phyloP scores from a whole-genome alignment of 2,888 invertebrate species.

The Mythimna ferrago region DNA sequence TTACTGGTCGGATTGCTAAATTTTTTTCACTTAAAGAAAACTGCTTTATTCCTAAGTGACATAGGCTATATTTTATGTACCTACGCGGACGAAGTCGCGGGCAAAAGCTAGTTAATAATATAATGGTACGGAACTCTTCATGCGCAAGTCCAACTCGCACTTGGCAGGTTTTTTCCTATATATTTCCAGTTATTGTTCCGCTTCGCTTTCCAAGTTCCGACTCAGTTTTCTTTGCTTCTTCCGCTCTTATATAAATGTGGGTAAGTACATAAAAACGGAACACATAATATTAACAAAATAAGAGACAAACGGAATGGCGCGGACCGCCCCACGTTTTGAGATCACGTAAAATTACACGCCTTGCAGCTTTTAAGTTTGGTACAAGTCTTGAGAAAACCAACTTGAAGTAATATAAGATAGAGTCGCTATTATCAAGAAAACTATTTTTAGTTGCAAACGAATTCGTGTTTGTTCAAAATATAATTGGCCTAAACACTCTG shows the following conservation, averaged over 20 bases:
- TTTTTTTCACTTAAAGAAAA: too few relatives aligned
- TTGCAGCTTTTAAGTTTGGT: conserved; percentile 69
- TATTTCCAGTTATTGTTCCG: not conserved
- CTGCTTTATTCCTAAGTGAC: too few relatives aligned
- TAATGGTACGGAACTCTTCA: too few relatives aligned
- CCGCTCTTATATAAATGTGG: conserved; percentile 31
- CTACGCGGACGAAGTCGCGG: too few relatives aligned
- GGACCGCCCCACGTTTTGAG: conserved; percentile 73
- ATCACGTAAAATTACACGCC: conserved; percentile 83
- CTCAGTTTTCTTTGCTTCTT: conserved; percentile 13
- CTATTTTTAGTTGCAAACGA: too few relatives aligned
- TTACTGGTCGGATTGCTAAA: too few relatives aligned
- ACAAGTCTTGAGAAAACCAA: conserved; percentile 57
- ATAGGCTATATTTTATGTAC: too few relatives aligned
- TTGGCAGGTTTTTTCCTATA: not conserved
- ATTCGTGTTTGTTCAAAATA: too few relatives aligned
- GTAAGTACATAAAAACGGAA: conserved; percentile 46
- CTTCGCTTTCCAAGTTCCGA: not conserved
- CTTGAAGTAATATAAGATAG: not conserved
- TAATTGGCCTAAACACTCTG: too few relatives aligned
- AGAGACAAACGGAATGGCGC: conserved; percentile 69
- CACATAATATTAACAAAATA: conserved; percentile 73
- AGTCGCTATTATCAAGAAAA: not conserved
- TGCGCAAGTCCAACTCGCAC: too few relatives aligned
- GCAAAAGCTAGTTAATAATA: too few relatives aligned